These are phyloP conservation scores for Torymus tubicola DNA, from an alignment of 2,888 invertebrate species.

Conservation along the genomic window DNA sequence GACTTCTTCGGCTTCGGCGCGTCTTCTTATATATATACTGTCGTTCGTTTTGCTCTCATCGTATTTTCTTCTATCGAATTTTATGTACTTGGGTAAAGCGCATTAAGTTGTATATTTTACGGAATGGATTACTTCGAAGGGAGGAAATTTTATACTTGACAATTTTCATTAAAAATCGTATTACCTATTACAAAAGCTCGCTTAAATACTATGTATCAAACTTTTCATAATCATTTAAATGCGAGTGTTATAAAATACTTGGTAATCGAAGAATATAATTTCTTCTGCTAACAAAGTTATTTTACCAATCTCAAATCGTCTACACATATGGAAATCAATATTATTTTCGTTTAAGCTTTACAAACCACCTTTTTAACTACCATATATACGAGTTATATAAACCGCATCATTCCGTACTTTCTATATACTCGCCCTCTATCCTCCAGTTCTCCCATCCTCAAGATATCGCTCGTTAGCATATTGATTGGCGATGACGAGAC, in stretches of 20 bases:
- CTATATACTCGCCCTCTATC: conserved; percentile 28
- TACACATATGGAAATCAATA: too few relatives aligned
- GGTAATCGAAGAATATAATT: too few relatives aligned
- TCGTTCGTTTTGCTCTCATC: conserved; percentile 3
- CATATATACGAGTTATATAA: not conserved
- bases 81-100: not conserved
- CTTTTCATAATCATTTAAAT: too few relatives aligned
- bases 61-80: too few relatives aligned
- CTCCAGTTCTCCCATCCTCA: conserved; percentile 43
- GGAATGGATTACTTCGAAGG: not conserved
- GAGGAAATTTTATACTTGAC: not conserved
- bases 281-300: too few relatives aligned
- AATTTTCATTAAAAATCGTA: too few relatives aligned
- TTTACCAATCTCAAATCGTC: too few relatives aligned
- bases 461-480: conserved; percentile 74
- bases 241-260: too few relatives aligned
- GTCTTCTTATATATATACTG: conserved; percentile 22
- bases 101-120: not conserved
- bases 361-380: not conserved
- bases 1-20: not conserved
- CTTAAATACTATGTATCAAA: too few relatives aligned
- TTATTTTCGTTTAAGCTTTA: too few relatives aligned
- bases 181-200: too few relatives aligned
- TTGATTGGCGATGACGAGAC: conserved; percentile 75
- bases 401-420: not conserved